Percentiles rank a stretch among this genome's conserved stretches.
These are phyloP conservation scores for Gobio occitaniae DNA, from an alignment of 2,797 vertebrate genomes.

Conservation along the genomic window DNA sequence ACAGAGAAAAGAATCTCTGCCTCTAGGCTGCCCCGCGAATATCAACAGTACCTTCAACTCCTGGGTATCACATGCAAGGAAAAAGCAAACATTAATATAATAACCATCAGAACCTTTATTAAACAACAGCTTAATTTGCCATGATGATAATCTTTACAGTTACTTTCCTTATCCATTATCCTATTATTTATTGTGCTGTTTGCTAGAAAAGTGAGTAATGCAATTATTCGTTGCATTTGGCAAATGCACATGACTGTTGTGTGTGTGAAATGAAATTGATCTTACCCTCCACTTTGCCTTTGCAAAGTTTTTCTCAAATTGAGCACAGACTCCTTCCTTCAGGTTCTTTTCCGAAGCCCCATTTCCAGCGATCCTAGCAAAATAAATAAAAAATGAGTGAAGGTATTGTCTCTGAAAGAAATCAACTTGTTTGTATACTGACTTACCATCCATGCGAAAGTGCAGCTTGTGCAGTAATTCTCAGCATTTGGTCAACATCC, in stretches of 20 bases:
- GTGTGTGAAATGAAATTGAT: constrained; percentile 27
- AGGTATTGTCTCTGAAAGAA: constrained; percentile 15
- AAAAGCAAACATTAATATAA: constrained; percentile 78
- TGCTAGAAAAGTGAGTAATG: constrained; percentile 34
- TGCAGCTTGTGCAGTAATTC: constrained; percentile 87
- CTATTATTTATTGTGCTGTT: constrained; percentile 40
- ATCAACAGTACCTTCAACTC: constrained; percentile 85
- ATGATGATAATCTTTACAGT: constrained; percentile 57
- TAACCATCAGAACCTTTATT: constrained; percentile 66
- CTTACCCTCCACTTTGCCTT: constrained; percentile 91
- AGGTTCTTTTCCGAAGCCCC: constrained; percentile 88
- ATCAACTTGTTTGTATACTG: not conserved
- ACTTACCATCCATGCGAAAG: constrained; percentile 85
- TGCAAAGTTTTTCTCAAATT: constrained; percentile 91
- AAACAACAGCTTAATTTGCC: constrained; percentile 55
- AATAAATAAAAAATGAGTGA: not conserved
- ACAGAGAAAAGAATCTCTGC: constrained; percentile 69
- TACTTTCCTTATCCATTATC: constrained; percentile 34
- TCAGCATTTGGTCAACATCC: constrained; percentile 88
- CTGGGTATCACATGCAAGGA: constrained; percentile 81
- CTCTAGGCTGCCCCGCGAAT: constrained; percentile 72
- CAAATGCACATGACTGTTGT: not conserved
- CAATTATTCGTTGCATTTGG: not conserved
- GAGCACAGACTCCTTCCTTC: constrained; percentile 87
- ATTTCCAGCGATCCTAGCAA: constrained; percentile 83